Evolutionary conservation across 2,113 vertebrate genomes (phyloP).

Genomic region (Caracal caracal): DNA sequence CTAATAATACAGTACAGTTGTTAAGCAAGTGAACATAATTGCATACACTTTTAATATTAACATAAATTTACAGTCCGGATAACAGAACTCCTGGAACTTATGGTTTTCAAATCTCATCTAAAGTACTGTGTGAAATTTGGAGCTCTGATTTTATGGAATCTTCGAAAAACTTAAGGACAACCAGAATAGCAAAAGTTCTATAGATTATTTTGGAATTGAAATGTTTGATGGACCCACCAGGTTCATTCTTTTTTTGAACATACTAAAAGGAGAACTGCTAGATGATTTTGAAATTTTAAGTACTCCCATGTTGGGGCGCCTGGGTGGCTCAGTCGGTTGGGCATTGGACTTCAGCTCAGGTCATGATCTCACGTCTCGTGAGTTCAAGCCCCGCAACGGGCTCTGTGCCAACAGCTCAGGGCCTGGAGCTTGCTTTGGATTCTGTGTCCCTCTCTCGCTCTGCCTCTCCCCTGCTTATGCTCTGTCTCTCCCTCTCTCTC

Average conservation of each 20-base stretch:
- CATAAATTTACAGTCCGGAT: constrained; percentile 12
- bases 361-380: no score
- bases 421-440: no score
- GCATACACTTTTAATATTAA: background rate
- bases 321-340: no score
- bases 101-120: constrained; percentile 23
- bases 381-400: no score
- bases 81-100: background rate
- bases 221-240: background rate
- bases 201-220: background rate
- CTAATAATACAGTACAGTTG: background rate
- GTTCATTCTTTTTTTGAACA: background rate
- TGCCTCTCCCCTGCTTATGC: no score
- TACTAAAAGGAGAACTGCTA: constrained; percentile 8
- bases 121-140: background rate
- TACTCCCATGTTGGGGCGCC: background rate
- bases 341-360: no score
- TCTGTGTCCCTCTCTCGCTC: no score
- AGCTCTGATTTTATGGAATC: background rate
- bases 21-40: constrained; percentile 8
- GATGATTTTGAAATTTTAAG: background rate
- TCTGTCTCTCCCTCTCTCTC: no score
- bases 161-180: background rate
- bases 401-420: no score
- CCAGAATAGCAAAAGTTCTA: background rate